Evolutionary conservation across 2,113 vertebrate species (phyloP), one percentile per base, ranked within the genome.

Genomic region (Phylloscopus trochiloides): DNA sequence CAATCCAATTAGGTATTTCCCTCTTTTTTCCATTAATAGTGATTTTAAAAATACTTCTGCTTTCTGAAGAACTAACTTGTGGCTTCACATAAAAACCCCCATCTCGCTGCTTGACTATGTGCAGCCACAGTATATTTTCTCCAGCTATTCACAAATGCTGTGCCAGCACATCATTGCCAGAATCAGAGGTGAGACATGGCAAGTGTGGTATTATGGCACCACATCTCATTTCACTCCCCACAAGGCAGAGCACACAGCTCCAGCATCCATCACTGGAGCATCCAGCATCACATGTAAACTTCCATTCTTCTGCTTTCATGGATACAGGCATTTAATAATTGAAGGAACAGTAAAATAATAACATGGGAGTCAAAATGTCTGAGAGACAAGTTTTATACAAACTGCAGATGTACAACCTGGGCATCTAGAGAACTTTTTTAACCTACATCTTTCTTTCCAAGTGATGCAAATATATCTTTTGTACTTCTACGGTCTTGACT

Each of bases 31-130:
- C 31, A 47, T 34, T 71, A 74, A 43, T 32, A 63, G 6, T 21
- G 8, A 75, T 67, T 68, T 59, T n/a, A 22, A 82, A 78, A 59
- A 47, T 10, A 74, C 16, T 66, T 34, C 82, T 88, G 19, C 45
- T 52, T 66, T 82, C 74, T 79, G 54, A 86, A 72, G 45, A 92
- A 54, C 54, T 91, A 76, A 68, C 26, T 7, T 67, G 20, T 74
- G 51, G 29, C 14, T 66, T 75, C 52, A 57, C 2, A 3, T 16
- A n/a, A 85, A 78, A 87, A 59, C 12, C 1, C 0, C 5, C 31
- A 38, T 59, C 62, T 80, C 12, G 18, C 34, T 40, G 43, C 34
- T 31, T 66, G 55, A 36, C 22, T 8, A 48, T 1, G 1, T 36
- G 38, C 40, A 92, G 36, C 45, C 62, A 86, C 28, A 21, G 24